A percentile compares a stretch with the other conserved stretches of the same genome.
Conservation (phyloP, 1,140 invertebrate species). For the Drosophila ambigua region DNA sequence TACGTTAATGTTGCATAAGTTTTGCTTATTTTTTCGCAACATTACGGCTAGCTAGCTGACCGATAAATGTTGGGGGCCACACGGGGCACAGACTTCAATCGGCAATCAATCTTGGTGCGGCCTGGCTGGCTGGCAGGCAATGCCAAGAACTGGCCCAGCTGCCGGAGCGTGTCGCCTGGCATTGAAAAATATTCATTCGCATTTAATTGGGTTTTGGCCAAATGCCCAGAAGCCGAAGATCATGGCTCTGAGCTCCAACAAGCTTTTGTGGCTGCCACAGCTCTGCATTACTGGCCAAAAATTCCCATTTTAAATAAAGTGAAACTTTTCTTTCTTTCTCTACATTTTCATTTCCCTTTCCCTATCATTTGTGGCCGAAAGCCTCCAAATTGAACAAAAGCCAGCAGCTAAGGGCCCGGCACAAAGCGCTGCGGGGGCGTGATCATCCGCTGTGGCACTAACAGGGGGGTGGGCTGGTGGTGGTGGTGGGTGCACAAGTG, state of each 20-base stretch:
- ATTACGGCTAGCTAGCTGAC: slow-evolving; percentile 34
- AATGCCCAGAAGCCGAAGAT: slow-evolving; percentile 15
- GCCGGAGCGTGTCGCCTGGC: slow-evolving; percentile 52
- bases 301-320: slow-evolving; percentile 32
- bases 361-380: no score
- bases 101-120: slow-evolving; percentile 63
- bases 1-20: slow-evolving; percentile 72
- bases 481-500: no score
- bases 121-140: slow-evolving; percentile 23
- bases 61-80: slow-evolving; percentile 27
- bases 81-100: slow-evolving; percentile 39
- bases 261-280: no score
- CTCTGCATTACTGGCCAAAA: slow-evolving; percentile 8
- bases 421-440: slow-evolving; percentile 18
- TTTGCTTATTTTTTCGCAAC: slow-evolving; percentile 12
- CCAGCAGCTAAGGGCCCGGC: slow-evolving; percentile 14
- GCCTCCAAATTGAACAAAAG: slow-evolving; percentile 59
- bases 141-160: slow-evolving; percentile 72
- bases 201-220: slow-evolving; percentile 34
- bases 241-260: slow-evolving; percentile 19
- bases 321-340: slow-evolving; percentile 63
- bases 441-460: slow-evolving; percentile 14
- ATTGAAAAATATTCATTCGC: slow-evolving; percentile 26
- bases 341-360: no score
- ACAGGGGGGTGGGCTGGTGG: background rate